These are phyloP conservation scores for Hyalella azteca DNA, from an alignment of 2,888 invertebrate species.

Conservation along the genomic window DNA sequence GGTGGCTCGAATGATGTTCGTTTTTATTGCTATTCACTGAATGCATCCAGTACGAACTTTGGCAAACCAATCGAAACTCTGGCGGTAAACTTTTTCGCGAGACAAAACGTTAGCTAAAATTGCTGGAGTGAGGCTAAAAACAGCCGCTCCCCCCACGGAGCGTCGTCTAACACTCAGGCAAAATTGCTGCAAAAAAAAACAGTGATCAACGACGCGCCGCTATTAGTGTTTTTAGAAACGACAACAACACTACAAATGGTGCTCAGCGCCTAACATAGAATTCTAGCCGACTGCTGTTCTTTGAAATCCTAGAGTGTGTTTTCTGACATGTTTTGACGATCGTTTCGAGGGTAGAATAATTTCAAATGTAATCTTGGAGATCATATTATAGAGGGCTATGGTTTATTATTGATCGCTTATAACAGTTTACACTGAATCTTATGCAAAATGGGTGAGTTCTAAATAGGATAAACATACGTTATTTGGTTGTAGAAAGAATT, in stretches of 20 bases:
- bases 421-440: too few relatives aligned
- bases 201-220: background rate
- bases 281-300: background rate
- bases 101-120: constrained; percentile 4
- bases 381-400: too few relatives aligned
- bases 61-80: constrained; percentile 14
- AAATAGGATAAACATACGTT: too few relatives aligned
- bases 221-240: constrained; percentile 1
- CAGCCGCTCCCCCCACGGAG: background rate
- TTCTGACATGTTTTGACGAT: too few relatives aligned
- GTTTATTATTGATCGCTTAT: too few relatives aligned
- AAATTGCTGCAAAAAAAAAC: constrained; percentile 25
- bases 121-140: constrained; percentile 1
- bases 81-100: background rate
- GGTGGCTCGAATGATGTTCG: background rate
- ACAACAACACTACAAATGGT: constrained; percentile 18
- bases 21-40: background rate
- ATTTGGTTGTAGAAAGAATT: too few relatives aligned
- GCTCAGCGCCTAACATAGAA: background rate
- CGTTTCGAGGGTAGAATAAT: too few relatives aligned
- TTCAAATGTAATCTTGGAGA: too few relatives aligned
- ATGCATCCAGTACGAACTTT: background rate
- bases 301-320: too few relatives aligned
- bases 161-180: constrained; percentile 16
- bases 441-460: too few relatives aligned